Conservation (phyloP, 2,888 invertebrate species). For the Copidosoma aretas region DNA sequence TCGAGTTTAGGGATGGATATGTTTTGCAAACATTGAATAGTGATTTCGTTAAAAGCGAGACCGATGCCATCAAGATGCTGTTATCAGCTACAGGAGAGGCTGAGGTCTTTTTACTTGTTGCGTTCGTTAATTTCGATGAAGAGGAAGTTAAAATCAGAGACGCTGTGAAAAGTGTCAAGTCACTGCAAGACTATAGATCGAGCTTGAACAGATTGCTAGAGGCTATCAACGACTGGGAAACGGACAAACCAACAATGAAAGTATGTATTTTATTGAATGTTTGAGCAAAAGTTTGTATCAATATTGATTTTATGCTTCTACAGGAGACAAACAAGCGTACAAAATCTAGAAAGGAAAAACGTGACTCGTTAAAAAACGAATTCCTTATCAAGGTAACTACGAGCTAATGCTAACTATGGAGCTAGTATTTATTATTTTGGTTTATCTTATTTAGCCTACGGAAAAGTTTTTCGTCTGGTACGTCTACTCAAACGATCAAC, state of each 20-base stretch:
- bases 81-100: constrained; percentile 49
- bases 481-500: constrained; percentile 46
- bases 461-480: constrained; percentile 49
- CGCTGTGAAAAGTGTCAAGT: constrained; percentile 15
- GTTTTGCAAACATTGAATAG: constrained; percentile 53
- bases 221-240: constrained; percentile 46
- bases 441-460: constrained; percentile 1
- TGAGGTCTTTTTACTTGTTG: constrained; percentile 49
- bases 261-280: no score
- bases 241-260: not conserved
- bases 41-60: constrained; percentile 46
- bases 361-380: no score
- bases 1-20: constrained; percentile 50
- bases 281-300: no score
- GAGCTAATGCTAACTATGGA: not conserved
- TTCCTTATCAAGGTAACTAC: not conserved
- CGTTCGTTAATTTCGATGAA: constrained; percentile 48
- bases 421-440: not conserved
- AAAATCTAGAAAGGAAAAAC: not conserved
- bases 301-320: no score
- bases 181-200: constrained; percentile 43
- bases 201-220: constrained; percentile 43
- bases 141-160: constrained; percentile 9
- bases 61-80: constrained; percentile 42
- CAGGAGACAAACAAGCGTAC: not conserved